Percentiles rank a stretch among this genome's conserved stretches.
These are phyloP conservation scores for Tiaroga cobitis DNA, from an alignment of 2,797 vertebrate species.

Conservation along the genomic window DNA sequence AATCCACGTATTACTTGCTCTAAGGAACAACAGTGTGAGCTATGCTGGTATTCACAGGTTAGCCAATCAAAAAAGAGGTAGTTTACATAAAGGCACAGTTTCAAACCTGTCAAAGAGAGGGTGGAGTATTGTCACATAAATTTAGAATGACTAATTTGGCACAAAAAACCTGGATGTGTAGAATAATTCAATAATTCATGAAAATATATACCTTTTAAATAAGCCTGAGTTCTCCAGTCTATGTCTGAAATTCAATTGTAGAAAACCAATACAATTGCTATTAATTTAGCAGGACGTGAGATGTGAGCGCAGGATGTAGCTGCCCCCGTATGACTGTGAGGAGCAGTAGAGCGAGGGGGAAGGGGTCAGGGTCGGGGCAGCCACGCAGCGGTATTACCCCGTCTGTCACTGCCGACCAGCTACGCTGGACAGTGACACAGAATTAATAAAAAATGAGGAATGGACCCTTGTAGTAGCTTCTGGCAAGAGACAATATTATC, in stretches of 20 bases:
- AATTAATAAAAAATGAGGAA: slow-evolving; percentile 67
- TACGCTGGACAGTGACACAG: slow-evolving; percentile 58
- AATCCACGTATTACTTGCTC: neutral
- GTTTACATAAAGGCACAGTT: neutral
- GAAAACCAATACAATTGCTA: slow-evolving; percentile 30
- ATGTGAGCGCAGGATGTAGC: slow-evolving; percentile 45
- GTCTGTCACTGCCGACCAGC: slow-evolving; percentile 57
- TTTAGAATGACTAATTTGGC: neutral
- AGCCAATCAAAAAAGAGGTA: neutral
- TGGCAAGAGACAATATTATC: slow-evolving; percentile 53
- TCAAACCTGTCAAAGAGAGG: neutral
- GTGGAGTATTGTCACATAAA: neutral
- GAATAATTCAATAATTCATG: slow-evolving; percentile 7
- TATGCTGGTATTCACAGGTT: neutral
- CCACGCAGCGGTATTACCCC: slow-evolving; percentile 43
- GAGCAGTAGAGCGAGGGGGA: slow-evolving; percentile 33
- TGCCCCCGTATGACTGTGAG: slow-evolving; percentile 38
- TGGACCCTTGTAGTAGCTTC: slow-evolving; percentile 50
- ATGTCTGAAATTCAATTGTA: slow-evolving; percentile 15
- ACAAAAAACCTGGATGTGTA: neutral
- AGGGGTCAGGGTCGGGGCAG: slow-evolving; percentile 56
- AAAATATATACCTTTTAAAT: slow-evolving; percentile 11
- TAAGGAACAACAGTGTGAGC: neutral
- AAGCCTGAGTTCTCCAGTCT: neutral
- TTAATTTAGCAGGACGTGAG: slow-evolving; percentile 44